A percentile compares a stretch with the other conserved stretches of the same genome.
These are phyloP conservation scores for Eumaeus atala DNA, from an alignment of 1,140 invertebrate species.

Conservation along the genomic window DNA sequence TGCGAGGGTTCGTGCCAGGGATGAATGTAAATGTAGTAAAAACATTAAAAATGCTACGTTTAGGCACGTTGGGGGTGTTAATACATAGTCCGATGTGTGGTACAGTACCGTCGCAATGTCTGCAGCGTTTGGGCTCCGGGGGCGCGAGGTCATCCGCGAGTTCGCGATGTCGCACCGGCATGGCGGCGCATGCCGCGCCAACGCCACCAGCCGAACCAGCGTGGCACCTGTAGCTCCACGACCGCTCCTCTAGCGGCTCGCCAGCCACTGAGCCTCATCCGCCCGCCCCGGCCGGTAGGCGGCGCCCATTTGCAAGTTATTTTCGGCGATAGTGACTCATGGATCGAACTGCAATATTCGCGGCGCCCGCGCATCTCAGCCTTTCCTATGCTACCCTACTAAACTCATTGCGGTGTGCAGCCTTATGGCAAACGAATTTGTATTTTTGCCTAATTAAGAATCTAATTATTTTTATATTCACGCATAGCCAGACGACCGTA, in stretches of 20 bases:
- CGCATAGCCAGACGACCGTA: neutral
- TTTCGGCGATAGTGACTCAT: slow-evolving; percentile 66
- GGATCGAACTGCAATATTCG: slow-evolving; percentile 49
- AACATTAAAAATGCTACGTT: too few relatives aligned
- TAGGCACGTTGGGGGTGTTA: too few relatives aligned
- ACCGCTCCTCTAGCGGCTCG: slow-evolving; percentile 57
- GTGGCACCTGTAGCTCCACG: slow-evolving; percentile 40
- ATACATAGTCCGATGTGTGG: too few relatives aligned
- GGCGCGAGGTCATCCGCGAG: slow-evolving; percentile 65
- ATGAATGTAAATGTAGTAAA: slow-evolving; percentile 1
- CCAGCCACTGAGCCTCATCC: slow-evolving; percentile 62
- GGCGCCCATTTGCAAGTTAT: slow-evolving; percentile 64
- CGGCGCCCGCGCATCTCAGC: slow-evolving; percentile 58
- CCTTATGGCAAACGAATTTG: too few relatives aligned
- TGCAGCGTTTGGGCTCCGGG: slow-evolving; percentile 74
- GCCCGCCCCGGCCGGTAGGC: slow-evolving; percentile 64
- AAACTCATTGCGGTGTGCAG: slow-evolving; percentile 12
- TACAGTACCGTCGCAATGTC: slow-evolving; percentile 70
- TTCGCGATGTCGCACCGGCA: slow-evolving; percentile 71
- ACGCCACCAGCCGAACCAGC: slow-evolving; percentile 57
- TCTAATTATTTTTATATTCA: neutral
- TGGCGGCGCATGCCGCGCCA: slow-evolving; percentile 70
- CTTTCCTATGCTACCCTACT: slow-evolving; percentile 38
- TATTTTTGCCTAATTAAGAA: neutral
- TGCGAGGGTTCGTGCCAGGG: too few relatives aligned